Evolutionary conservation across 2,113 vertebrate genomes (phyloP).

Genomic region (Mastomys coucha): DNA sequence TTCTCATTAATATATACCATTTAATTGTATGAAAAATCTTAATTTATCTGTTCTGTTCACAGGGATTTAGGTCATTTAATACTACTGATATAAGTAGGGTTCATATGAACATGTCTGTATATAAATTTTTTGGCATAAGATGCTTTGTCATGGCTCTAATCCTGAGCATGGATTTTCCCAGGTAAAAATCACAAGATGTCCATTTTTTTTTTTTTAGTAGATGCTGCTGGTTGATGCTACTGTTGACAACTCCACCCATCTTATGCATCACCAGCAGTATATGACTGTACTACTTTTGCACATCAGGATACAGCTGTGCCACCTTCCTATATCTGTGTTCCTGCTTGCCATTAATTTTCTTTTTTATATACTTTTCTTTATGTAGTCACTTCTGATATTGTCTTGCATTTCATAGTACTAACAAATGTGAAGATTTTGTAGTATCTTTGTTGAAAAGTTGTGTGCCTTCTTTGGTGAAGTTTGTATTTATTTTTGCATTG

Average conservation of each 20-base stretch:
- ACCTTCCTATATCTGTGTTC: not conserved
- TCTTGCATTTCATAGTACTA: not conserved
- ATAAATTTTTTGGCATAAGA: not conserved
- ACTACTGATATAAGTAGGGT: not conserved
- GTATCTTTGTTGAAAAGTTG: not conserved
- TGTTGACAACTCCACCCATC: not conserved
- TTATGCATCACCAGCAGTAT: not conserved
- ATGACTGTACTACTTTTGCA: no score
- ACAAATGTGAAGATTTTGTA: not conserved
- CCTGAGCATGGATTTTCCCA: not conserved
- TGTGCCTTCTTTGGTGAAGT: not conserved
- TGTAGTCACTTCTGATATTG: not conserved
- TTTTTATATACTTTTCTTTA: not conserved
- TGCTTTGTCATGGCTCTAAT: not conserved
- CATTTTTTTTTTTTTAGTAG: not conserved
- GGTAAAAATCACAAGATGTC: not conserved
- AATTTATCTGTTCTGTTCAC: not conserved
- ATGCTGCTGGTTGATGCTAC: not conserved
- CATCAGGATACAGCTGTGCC: not conserved
- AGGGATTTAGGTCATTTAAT: not conserved
- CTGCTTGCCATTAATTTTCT: not conserved
- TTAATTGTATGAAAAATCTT: not conserved
- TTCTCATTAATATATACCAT: not conserved
- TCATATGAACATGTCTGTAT: not conserved
- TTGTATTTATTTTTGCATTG: constrained; percentile 7